These are phyloP conservation scores for Gambusia holbrooki DNA, from an alignment of 2,113 vertebrate species.

Conservation along the genomic window DNA sequence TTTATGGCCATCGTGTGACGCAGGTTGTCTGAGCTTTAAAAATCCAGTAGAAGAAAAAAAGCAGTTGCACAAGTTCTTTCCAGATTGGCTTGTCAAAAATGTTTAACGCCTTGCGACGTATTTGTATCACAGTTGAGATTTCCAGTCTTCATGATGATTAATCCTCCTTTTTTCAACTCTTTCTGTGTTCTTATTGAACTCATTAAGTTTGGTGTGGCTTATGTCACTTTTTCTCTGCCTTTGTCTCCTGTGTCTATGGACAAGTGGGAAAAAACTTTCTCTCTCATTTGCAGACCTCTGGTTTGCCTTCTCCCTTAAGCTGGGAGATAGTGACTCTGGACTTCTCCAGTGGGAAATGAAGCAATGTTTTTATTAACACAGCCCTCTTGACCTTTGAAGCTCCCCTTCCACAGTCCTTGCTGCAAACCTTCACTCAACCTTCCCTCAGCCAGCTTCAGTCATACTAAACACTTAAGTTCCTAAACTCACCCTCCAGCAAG, in stretches of 20 bases:
- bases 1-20: slow-evolving; percentile 12
- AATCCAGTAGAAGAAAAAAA: slow-evolving; percentile 29
- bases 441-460: slow-evolving; percentile 36
- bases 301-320: slow-evolving; percentile 4
- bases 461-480: slow-evolving; percentile 41
- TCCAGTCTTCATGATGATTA: slow-evolving; percentile 19
- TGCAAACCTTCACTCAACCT: slow-evolving; percentile 63
- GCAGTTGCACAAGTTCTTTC: slow-evolving; percentile 40
- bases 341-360: slow-evolving; percentile 12
- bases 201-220: background rate
- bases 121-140: slow-evolving; percentile 63
- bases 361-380: slow-evolving; percentile 37
- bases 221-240: background rate
- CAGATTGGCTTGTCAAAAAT: slow-evolving; percentile 61
- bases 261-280: background rate
- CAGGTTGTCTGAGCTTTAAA: slow-evolving; percentile 26
- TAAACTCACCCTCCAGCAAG: slow-evolving; percentile 38
- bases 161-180: background rate
- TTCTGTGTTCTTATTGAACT: background rate
- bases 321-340: slow-evolving; percentile 25
- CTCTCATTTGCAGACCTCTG: slow-evolving; percentile 13
- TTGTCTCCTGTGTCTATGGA: background rate
- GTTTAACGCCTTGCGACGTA: slow-evolving; percentile 66
- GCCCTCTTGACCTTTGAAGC: slow-evolving; percentile 44
- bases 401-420: slow-evolving; percentile 38